These are phyloP conservation scores for crab-eating macaque (Macaca fascicularis) DNA, from an alignment of 2,113 vertebrate genomes.

Conservation along the genomic window T2T-MFA8v1.1 NC_088386.1:8537501-8538000, in stretches of 20 bases:
- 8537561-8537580: neutral
- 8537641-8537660: constrained; percentile 54
- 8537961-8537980: neutral
- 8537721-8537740: constrained; percentile 67
- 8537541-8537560: neutral
- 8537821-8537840: constrained; percentile 37
- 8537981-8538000: neutral
- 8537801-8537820: constrained; percentile 9
- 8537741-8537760: constrained; percentile 40
- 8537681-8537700: constrained; percentile 67
- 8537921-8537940: neutral
- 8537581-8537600: constrained; percentile 46
- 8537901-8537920: constrained; percentile 59
- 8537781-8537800: constrained; percentile 64
- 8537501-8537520: neutral
- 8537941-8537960: constrained; percentile 51
- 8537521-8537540: neutral
- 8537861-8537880: constrained; percentile 70
- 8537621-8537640: constrained; percentile 62
- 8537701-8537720: constrained; percentile 66
- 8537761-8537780: constrained; percentile 61
- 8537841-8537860: constrained; percentile 47
- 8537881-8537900: constrained; percentile 56
- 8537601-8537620: neutral
- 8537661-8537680: constrained; percentile 69